Evolutionary conservation across 2,888 invertebrate genomes (phyloP).

Genomic region (Tridacna crocea): DNA sequence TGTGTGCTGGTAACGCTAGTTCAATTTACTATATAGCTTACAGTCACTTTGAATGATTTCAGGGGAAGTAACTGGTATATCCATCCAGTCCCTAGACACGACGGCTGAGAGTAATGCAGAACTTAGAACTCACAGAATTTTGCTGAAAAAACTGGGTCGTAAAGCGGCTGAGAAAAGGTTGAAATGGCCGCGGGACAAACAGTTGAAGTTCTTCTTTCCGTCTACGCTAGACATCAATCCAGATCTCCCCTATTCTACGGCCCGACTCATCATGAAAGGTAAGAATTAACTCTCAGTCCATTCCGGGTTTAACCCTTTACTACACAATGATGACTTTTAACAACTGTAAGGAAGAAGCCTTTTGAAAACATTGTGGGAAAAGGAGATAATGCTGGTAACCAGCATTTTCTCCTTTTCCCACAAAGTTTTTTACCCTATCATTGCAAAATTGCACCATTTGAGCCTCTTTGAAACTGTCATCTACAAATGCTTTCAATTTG

Average conservation of each 20-base stretch:
- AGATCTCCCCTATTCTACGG: conserved; percentile 50
- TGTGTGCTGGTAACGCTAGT: not conserved
- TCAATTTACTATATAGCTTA: no score
- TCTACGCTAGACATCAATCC: conserved; percentile 49
- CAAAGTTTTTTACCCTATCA: no score
- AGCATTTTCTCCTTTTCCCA: no score
- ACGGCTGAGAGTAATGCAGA: conserved; percentile 29
- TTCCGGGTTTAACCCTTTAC: no score
- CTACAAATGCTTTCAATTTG: no score
- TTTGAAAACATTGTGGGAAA: no score
- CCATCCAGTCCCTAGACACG: conserved; percentile 25
- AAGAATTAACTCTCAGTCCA: conserved; percentile 11
- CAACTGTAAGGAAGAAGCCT: no score
- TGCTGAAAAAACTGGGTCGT: conserved; percentile 30
- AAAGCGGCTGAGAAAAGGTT: conserved; percentile 20
- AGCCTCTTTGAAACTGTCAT: no score
- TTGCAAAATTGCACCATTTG: no score
- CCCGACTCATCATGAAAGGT: conserved; percentile 42
- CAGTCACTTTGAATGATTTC: no score
- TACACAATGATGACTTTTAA: no score
- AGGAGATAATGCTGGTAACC: no score
- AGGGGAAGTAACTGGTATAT: conserved; percentile 35
- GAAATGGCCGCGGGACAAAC: conserved; percentile 24
- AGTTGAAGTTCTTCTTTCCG: conserved; percentile 40
- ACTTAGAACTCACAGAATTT: conserved; percentile 28